Conservation (phyloP, 2,113 vertebrate species). For the Cacatua alba region DNA sequence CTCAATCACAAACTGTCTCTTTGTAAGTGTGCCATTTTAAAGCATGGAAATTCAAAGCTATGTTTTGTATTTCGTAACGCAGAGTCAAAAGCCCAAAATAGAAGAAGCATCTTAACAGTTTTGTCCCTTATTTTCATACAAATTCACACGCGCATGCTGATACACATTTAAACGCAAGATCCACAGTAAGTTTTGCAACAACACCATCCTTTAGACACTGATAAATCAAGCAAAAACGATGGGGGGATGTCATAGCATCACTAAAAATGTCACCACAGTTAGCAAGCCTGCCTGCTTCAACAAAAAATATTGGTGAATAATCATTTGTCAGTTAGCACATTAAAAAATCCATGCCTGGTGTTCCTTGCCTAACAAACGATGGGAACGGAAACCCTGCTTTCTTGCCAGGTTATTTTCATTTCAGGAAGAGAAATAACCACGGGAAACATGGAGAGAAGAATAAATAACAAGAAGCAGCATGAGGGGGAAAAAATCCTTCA, state of each 20-base stretch:
- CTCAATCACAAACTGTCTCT: background rate
- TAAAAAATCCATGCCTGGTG: background rate
- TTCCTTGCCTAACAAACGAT: conserved; percentile 11
- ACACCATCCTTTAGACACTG: conserved; percentile 12
- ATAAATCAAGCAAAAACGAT: conserved; percentile 38
- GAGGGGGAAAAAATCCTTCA: background rate
- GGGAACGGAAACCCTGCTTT: conserved; percentile 58
- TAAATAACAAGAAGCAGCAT: conserved; percentile 41
- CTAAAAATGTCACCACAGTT: conserved; percentile 44
- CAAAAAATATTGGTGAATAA: conserved; percentile 55
- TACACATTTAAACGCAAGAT: background rate
- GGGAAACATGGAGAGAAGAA: conserved; percentile 36
- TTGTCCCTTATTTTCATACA: conserved; percentile 32
- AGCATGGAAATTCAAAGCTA: background rate
- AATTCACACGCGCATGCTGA: background rate
- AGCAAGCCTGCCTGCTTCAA: conserved; percentile 41
- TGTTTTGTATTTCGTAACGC: background rate
- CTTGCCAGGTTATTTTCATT: conserved; percentile 67
- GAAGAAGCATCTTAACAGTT: conserved; percentile 14
- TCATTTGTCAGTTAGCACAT: background rate
- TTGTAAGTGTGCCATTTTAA: background rate
- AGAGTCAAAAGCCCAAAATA: conserved; percentile 20
- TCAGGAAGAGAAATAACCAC: conserved; percentile 50
- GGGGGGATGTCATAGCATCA: conserved; percentile 10
- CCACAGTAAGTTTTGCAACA: conserved; percentile 4